These are phyloP conservation scores for Stenoptilia bipunctidactyla DNA, from an alignment of 2,888 invertebrate genomes.

Conservation along the genomic window DNA sequence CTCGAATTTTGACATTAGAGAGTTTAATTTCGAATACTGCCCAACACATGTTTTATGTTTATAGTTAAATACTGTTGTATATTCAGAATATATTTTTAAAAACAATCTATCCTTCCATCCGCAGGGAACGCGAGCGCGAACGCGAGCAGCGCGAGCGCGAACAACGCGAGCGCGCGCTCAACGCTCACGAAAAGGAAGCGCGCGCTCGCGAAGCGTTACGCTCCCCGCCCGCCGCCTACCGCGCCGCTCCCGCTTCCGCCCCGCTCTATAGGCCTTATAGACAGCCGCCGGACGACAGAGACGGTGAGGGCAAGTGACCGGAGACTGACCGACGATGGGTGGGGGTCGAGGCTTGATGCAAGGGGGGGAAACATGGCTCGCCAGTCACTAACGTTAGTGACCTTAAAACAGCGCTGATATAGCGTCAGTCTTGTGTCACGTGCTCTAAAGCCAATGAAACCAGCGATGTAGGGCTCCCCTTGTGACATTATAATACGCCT, in stretches of 20 bases:
- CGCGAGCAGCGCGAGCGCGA: constrained; percentile 57
- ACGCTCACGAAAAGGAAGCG: constrained; percentile 35
- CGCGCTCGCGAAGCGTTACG: constrained; percentile 41
- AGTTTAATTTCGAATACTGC: too few relatives aligned
- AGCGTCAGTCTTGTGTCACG: too few relatives aligned
- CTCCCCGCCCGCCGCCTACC: constrained; percentile 20
- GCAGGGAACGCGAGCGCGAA: constrained; percentile 32
- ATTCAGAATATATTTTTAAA: neutral
- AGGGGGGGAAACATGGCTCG: too few relatives aligned
- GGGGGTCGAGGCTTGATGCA: too few relatives aligned
- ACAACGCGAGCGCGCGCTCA: constrained; percentile 31
- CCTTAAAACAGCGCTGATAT: too few relatives aligned
- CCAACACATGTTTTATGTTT: too few relatives aligned
- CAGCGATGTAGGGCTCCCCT: too few relatives aligned
- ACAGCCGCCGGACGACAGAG: constrained; percentile 35
- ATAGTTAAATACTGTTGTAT: neutral
- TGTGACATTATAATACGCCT: too few relatives aligned
- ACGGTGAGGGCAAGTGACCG: constrained; percentile 16
- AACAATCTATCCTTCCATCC: constrained; percentile 38
- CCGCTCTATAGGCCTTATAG: constrained; percentile 39
- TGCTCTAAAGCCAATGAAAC: too few relatives aligned
- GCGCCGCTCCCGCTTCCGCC: constrained; percentile 36
- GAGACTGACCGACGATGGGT: too few relatives aligned
- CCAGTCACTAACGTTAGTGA: too few relatives aligned
- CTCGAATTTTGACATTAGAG: too few relatives aligned